These are phyloP conservation scores for Pelecanus crispus DNA, from an alignment of 2,113 vertebrate genomes.

Conservation along the genomic window DNA sequence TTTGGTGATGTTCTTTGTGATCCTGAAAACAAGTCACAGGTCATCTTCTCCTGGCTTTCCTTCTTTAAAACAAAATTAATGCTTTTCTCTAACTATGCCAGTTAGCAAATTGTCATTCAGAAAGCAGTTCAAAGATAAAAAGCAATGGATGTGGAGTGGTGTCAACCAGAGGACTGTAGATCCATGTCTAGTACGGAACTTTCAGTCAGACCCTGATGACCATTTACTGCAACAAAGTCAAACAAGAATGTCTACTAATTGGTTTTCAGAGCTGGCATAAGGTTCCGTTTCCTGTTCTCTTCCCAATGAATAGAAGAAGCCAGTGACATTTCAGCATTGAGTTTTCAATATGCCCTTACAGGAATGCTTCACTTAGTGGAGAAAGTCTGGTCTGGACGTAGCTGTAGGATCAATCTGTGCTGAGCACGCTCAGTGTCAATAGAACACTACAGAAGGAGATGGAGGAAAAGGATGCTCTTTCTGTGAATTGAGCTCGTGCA, in stretches of 20 bases:
- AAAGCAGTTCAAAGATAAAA: not conserved
- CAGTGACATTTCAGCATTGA: fast-evolving
- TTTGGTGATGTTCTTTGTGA: not conserved
- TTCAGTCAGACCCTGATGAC: not conserved
- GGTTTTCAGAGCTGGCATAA: not conserved
- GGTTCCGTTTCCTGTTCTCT: not conserved
- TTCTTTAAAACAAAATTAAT: not conserved
- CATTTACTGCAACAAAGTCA: not conserved
- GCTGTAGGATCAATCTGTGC: not conserved
- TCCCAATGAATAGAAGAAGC: not conserved
- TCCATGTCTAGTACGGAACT: not conserved
- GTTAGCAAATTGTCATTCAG: not conserved
- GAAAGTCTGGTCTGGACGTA: not conserved
- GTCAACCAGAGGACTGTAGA: not conserved
- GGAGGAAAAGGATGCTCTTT: not conserved
- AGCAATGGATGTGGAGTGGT: not conserved
- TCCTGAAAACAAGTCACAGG: not conserved
- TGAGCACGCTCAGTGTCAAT: not conserved
- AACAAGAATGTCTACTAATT: not conserved
- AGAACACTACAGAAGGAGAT: not conserved
- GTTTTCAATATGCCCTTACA: not conserved
- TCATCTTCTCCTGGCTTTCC: not conserved
- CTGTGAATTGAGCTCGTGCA: not conserved
- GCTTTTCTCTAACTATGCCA: not conserved
- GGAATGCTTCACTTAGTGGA: not conserved